Base-by-base conservation (phyloP, 2,113 vertebrate genomes). In the Greenwoodochromis staneri region DNA sequence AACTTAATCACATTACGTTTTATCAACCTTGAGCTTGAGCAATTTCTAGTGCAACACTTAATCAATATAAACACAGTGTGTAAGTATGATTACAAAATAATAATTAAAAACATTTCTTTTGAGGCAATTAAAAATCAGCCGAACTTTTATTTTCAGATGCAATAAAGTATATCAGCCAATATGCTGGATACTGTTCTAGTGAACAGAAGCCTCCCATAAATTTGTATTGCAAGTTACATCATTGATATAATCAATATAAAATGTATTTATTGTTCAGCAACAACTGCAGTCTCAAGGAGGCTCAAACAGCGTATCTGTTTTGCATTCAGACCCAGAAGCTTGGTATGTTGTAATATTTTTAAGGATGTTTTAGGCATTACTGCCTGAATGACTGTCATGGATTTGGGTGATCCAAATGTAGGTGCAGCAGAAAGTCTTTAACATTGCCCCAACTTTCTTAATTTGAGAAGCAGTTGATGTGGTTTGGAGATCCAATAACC, bases 21-120 rank as follows among this genome's bases (percentile, higher is more conserved):
- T 63, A 4, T 63, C 1, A 34, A 36, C 29, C 59, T 36, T 63
- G 59, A 63, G 59, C 31, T 36, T 63, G 0, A 63, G 59, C 31
- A 63, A n/a, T 63, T 63, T 63, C 59, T 36, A 36, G 6, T 36
- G 9, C 59, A 63, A 63, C 31, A 63, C 59, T 63, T 63, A 63
- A 63, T 63, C 17, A 63, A 12, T 63, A 34, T 10, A 61, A 61
- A 61, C 59, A 36, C 4, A 5, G 59, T 63, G 4, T 63, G 59
- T 36, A 63, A 36, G 31, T 36, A 63, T 63, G 59, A 63, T 36
- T 63, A 36, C 59, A 63, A 63, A 36, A 63, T 36, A 36, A 36
- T n/a, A 36, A 63, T 63, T 36, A 36, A 36, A 63, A 63, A 36
- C 1, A 19, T 34, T 63, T 63, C 17, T 63, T 63, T 36, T 63